Conservation (phyloP, 2,888 invertebrate genomes). For the Digitonthophagus gazella region DNA sequence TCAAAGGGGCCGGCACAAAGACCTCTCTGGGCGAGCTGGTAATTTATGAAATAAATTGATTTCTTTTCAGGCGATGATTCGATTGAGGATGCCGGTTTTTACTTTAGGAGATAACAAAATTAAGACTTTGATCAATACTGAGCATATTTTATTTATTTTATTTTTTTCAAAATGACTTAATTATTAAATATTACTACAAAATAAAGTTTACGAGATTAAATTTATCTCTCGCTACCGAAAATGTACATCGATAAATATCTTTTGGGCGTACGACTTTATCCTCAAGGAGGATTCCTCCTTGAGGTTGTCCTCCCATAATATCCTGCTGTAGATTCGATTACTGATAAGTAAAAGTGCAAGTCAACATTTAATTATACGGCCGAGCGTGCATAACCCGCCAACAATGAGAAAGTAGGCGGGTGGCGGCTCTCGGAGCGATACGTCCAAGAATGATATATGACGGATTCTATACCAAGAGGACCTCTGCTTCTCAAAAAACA, state of each 20-base stretch:
- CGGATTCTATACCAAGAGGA: slow-evolving; percentile 9
- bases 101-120: not conserved
- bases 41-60: slow-evolving; percentile 36
- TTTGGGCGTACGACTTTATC: slow-evolving; percentile 14
- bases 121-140: not conserved
- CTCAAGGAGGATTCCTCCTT: not conserved
- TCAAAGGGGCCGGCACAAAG: not conserved
- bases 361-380: slow-evolving; percentile 29
- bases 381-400: slow-evolving; percentile 13
- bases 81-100: slow-evolving; percentile 6
- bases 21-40: slow-evolving; percentile 3
- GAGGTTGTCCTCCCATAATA: not conserved
- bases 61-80: slow-evolving; percentile 32
- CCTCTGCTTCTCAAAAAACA: slow-evolving; percentile 24
- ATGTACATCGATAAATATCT: not conserved
- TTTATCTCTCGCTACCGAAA: not conserved
- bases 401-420: slow-evolving; percentile 17
- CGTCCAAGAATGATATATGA: slow-evolving; percentile 23
- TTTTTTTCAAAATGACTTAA: no score
- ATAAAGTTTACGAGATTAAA: no score
- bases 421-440: slow-evolving; percentile 20
- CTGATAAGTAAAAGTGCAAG: slow-evolving; percentile 28
- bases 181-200: no score
- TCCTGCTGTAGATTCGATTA: slow-evolving; percentile 24
- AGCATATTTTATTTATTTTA: no score